A percentile compares a stretch with the other conserved stretches of the same genome.
These are phyloP conservation scores for Enteromius mattozi DNA, from an alignment of 2,797 vertebrate species.

Conservation along the genomic window DNA sequence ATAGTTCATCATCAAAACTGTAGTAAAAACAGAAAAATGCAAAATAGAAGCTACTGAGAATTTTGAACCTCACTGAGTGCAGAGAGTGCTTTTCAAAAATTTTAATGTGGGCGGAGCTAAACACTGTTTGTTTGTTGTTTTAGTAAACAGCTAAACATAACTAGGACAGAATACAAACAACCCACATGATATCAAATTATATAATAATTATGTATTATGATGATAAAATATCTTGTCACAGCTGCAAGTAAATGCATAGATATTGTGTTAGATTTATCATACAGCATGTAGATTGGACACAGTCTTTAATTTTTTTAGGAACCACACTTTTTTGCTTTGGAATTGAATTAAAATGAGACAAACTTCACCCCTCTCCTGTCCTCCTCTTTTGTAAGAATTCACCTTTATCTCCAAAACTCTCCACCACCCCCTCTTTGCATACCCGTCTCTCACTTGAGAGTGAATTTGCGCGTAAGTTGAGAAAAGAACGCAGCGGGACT, in stretches of 20 bases:
- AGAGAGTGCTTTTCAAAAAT: not conserved
- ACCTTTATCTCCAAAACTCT: conserved; percentile 26
- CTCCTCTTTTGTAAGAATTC: conserved; percentile 37
- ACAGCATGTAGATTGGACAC: not conserved
- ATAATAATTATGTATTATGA: not conserved
- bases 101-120: not conserved
- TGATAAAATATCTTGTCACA: not conserved
- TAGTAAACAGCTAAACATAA: not conserved
- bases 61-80: conserved; percentile 7
- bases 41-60: not conserved
- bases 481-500: conserved; percentile 46
- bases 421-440: conserved; percentile 34
- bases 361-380: conserved; percentile 43
- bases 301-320: not conserved
- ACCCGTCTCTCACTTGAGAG: conserved; percentile 62
- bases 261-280: not conserved
- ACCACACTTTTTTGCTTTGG: not conserved
- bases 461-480: conserved; percentile 53
- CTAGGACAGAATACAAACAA: not conserved
- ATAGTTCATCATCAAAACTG: not conserved
- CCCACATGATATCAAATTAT: not conserved
- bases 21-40: not conserved
- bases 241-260: not conserved
- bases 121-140: no score
- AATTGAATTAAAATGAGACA: not conserved